Base-by-base conservation (phyloP, 1,140 invertebrate species). In the Heliconius himera region DNA sequence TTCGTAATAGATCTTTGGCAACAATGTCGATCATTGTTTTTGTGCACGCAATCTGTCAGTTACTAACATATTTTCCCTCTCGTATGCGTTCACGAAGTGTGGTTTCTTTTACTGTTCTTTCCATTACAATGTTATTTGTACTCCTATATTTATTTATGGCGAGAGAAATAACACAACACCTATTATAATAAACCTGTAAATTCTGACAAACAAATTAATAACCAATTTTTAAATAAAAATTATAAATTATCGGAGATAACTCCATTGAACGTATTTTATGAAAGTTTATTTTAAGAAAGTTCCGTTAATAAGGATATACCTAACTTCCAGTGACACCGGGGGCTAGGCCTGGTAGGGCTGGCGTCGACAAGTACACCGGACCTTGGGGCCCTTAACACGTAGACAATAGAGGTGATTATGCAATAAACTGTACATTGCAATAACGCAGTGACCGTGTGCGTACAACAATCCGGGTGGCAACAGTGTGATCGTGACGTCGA, bases 391-490 rank as follows among this genome's bases (percentile, higher is more conserved):
- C 78, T 76, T 80, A 80, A 22, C 49, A 8, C 26, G 16, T 26
- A 56, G 5, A 60, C 66, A 60, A 76, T 80, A 80, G 38, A 29
- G 18, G 36, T 76, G 22, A 78, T 70, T 78, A 70, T 78, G 54
- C 72, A 49, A 78, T 38, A 74, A 20, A 8, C n/a, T 18, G 49
- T 71, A 66, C 29, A 66, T 18, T 77, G 77, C 70, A 73, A 51
- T 78, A 11, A 46, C 51, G 72, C n/a, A 66, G 80, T 81, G 81
- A 79, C 83, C 74, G 79, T 72, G 75, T 16, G 41, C 75, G 80
- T 74, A 85, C 83, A 83, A 79, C 84, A 88, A 88, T 90, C 91
- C 91, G 92, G 89, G 89, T 91, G 82, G 92, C 88, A 94, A 94
- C 92, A 88, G 86, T 79, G 79, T 76, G 74, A 82, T 82, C 78